Evolutionary conservation across 1,140 invertebrate species (phyloP), one percentile per base, ranked within the genome.

Genomic region (Probaryconus sp.): DNA sequence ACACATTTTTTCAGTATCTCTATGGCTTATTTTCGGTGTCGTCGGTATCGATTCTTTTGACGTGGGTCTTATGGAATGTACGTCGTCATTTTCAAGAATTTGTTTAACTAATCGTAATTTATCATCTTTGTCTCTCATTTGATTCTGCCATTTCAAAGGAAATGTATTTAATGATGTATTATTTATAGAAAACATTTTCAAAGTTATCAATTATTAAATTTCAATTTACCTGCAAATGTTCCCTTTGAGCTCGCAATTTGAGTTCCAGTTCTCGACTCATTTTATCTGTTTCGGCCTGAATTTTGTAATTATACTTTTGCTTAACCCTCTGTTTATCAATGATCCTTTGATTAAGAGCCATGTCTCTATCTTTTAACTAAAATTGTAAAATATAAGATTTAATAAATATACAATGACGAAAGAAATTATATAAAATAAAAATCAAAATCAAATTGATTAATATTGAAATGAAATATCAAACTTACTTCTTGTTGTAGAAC

Each of bases 271-370:
- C 91, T 11, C 88, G 88, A 35, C 88, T 90, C 81, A 92, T 89
- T 80, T 93, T 94, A 60, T 93, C 92, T 48, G 92, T 90, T 77
- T 92, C 92, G 0, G 89, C 89, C 16, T 92, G 92, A 4, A 93
- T 91, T 77, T 94, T 93, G 9, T 90, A 86, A 24, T 91, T 91
- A 67, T 91, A 92, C 77, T 92, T 93, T 64, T 92, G 89, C 81
- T 94, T 94, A 21, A 91, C 91, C 71, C 91, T 92, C 79, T 94
- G 92, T 75, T 92, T 93, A 58, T 95, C 93, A 18, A 94, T 87
- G 16, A 92, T 89, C 53, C 92, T 90, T 82, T 94, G 92, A 69
- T 90, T 93, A 0, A 95, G 81, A 45, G 90, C 88, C 65, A 91
- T 84, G 55, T 94, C 91, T 79, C 93, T 92, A 69, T 93, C 92